phyloP scores from a whole-genome alignment of 1,140 invertebrate species.

The Lerema accius region DNA sequence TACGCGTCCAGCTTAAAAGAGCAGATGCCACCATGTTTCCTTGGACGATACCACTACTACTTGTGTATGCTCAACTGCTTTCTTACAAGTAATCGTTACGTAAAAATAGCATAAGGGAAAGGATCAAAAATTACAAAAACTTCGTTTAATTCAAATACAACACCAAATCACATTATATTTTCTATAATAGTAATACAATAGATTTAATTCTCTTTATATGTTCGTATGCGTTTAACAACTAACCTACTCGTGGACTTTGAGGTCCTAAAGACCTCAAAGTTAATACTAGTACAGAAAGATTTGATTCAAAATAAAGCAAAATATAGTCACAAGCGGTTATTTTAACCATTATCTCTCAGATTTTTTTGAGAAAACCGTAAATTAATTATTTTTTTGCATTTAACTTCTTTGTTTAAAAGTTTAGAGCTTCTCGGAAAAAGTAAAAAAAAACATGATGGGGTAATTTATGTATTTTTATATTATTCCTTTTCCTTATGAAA shows the following conservation, averaged over 20 bases:
- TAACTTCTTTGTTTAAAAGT: constrained; percentile 14
- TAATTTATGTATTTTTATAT: constrained; percentile 49
- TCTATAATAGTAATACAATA: constrained; percentile 79
- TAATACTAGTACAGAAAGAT: neutral
- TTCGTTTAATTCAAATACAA: constrained; percentile 81
- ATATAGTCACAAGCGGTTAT: constrained; percentile 6
- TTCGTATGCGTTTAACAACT: constrained; percentile 61
- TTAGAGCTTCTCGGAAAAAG: constrained; percentile 31
- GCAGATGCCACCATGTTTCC: too few species aligned
- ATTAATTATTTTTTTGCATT: too few species aligned
- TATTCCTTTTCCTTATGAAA: constrained; percentile 60
- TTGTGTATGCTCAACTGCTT: too few species aligned
- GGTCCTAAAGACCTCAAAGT: constrained; percentile 5
- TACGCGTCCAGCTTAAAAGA: too few species aligned
- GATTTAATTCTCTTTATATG: constrained; percentile 71
- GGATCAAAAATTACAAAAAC: constrained; percentile 75
- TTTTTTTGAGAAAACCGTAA: too few species aligned
- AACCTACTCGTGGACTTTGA: constrained; percentile 47
- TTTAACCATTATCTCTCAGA: neutral
- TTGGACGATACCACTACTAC: too few species aligned
- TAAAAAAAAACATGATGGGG: constrained; percentile 46
- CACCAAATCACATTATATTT: constrained; percentile 82
- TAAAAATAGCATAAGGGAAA: constrained; percentile 55
- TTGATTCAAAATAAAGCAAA: constrained; percentile 24
- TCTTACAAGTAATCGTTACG: too few species aligned